Percentiles rank a stretch among this genome's conserved stretches.
phyloP scores from a whole-genome alignment of 2,113 vertebrate species.

The Neodontobutis hainanensis region DNA sequence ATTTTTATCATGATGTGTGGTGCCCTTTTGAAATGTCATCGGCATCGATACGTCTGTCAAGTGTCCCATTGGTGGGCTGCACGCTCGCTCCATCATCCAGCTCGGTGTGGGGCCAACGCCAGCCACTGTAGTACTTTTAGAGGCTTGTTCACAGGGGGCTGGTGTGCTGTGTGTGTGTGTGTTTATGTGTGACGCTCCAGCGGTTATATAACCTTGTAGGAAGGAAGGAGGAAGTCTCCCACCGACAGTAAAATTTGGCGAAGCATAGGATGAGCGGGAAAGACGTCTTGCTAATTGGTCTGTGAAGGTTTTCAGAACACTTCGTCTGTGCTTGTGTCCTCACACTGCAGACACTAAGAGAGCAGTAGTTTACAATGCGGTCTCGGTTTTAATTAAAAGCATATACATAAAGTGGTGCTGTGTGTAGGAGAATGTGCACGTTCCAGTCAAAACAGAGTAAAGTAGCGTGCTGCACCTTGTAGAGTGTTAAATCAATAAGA shows the following conservation, averaged over 20 bases:
- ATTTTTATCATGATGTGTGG: slow-evolving; percentile 48
- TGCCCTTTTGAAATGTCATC: slow-evolving; percentile 59
- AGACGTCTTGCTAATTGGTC: slow-evolving; percentile 61
- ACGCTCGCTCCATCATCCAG: slow-evolving; percentile 1
- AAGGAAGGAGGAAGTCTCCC: slow-evolving; percentile 17
- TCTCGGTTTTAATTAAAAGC: slow-evolving; percentile 1
- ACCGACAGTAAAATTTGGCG: slow-evolving; percentile 34
- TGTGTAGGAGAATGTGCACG: not conserved
- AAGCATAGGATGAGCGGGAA: slow-evolving; percentile 39
- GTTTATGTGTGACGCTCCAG: slow-evolving; percentile 28
- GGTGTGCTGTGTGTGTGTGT: slow-evolving; percentile 17
- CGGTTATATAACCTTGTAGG: slow-evolving; percentile 50
- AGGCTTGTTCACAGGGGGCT: slow-evolving; percentile 3
- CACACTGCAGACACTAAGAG: slow-evolving; percentile 1
- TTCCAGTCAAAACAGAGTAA: not conserved
- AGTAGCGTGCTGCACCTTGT: too few relatives aligned
- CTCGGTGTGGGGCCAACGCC: not conserved
- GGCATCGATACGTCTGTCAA: slow-evolving; percentile 46
- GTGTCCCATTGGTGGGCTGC: not conserved
- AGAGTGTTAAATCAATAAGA: too few relatives aligned
- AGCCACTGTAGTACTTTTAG: not conserved
- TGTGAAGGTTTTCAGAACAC: slow-evolving; percentile 39
- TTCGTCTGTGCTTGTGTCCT: not conserved
- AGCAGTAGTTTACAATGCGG: slow-evolving; percentile 8
- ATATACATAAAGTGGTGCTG: not conserved